Base-by-base conservation (phyloP, 2,113 vertebrate species). In the Diphyllodes magnificus region DNA sequence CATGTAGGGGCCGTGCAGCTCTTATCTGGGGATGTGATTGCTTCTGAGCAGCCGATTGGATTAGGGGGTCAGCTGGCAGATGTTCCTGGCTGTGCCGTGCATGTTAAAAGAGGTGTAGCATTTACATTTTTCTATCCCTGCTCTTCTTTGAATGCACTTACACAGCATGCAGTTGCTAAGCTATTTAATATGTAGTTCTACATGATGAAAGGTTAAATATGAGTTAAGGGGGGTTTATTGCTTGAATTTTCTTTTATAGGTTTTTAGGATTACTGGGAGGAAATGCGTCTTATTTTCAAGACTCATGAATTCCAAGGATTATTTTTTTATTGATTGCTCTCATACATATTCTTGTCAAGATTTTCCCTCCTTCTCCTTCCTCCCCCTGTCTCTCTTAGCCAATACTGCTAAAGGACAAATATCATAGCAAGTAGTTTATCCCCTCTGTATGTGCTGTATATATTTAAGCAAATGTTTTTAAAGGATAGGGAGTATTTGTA, bases 191-290 rank as follows among this genome's bases (percentile, higher is more conserved):
- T 91, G 86, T 95, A 96, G 85, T 96, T 95, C 68, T 97, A 92
- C 83, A 81, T 96, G 94, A 96, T 91, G 93, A 93, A 97, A 96
- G 86, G 95, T 97, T 96, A 97, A 97, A 96, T 96, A 95, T 91
- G 81, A 94, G 80, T 77, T 90, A 85, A 94, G 94, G 93, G 88
- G 40, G 63, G 72, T 75, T 88, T 87, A 91, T 93, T 94, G 83
- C 83, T 94, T 96, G 88, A 33, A 95, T 96, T 96, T 97, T 90
- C 88, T 72, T 97, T 97, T 96, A 94, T 84, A 83, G 94, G 56
- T 92, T 97, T 96, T 93, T 96, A 76, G 94, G 66, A 95, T 66
- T 84, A 88, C 50, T 90, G 81, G 95, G 95, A 77, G 90, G 93
- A 96, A 83, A 96, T 92, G 82, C 65, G 73, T 96, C 80, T 93